These are phyloP conservation scores for Choloepus didactylus DNA, from an alignment of 2,797 vertebrate genomes.

Conservation along the genomic window DNA sequence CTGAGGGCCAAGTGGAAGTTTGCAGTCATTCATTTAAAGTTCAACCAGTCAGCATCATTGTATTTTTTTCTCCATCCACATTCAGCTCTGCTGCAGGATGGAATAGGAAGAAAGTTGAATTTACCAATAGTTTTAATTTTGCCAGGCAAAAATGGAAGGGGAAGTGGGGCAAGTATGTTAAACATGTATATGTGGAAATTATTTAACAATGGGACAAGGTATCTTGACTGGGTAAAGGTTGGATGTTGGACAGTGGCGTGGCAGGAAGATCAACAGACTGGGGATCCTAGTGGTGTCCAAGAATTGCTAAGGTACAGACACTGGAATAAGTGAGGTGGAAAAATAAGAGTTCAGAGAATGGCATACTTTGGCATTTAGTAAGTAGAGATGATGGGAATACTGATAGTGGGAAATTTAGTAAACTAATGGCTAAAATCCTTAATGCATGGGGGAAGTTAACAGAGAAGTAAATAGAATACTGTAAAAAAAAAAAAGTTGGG, in stretches of 20 bases:
- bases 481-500: accelerated
- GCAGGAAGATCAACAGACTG: background rate
- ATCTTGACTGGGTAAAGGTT: background rate
- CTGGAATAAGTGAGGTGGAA: background rate
- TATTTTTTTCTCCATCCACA: background rate
- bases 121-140: background rate
- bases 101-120: background rate
- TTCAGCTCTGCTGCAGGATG: background rate
- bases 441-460: background rate
- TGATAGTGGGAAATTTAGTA: background rate
- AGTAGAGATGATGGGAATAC: background rate
- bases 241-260: background rate
- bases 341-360: background rate
- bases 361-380: background rate
- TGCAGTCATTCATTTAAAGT: background rate
- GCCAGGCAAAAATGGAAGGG: background rate
- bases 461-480: background rate
- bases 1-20: background rate
- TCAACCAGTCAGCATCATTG: background rate
- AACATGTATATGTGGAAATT: background rate
- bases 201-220: background rate
- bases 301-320: background rate
- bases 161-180: background rate
- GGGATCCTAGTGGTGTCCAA: background rate
- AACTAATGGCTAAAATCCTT: background rate